Conservation (phyloP, 1,140 invertebrate species). For the Pemphigus obesinymphae region DNA sequence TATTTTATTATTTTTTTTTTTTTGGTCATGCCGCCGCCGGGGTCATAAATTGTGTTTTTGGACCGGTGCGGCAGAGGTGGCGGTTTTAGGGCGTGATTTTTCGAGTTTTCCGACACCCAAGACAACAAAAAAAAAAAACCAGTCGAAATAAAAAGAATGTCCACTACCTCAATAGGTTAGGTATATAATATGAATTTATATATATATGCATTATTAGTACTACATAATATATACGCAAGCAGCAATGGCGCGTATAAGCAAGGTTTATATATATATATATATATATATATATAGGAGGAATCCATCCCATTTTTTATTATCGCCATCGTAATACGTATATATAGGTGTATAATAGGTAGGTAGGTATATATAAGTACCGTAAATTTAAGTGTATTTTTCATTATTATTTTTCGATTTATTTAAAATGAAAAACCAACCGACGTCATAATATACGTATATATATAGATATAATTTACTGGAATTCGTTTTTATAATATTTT, state of each 20-base stretch:
- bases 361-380: neutral
- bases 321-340: neutral
- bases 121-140: neutral
- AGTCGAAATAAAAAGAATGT: slow-evolving; percentile 15
- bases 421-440: neutral
- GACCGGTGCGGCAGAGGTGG: neutral
- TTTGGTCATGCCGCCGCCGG: neutral
- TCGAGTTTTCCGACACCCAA: slow-evolving; percentile 9
- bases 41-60: slow-evolving; percentile 27
- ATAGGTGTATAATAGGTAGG: neutral
- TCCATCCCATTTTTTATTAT: neutral
- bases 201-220: neutral
- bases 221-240: neutral
- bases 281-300: no score
- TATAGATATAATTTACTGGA: no score
- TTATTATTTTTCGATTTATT: slow-evolving; percentile 5
- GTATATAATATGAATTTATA: neutral
- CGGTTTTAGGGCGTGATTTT: slow-evolving; percentile 28
- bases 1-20: no score
- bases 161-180: neutral
- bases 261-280: no score
- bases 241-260: neutral
- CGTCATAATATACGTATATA: no score
- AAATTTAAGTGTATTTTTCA: neutral
- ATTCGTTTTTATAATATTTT: no score